These are phyloP conservation scores for Dascillus cervinus DNA, from an alignment of 2,888 invertebrate genomes.

Conservation along the genomic window DNA sequence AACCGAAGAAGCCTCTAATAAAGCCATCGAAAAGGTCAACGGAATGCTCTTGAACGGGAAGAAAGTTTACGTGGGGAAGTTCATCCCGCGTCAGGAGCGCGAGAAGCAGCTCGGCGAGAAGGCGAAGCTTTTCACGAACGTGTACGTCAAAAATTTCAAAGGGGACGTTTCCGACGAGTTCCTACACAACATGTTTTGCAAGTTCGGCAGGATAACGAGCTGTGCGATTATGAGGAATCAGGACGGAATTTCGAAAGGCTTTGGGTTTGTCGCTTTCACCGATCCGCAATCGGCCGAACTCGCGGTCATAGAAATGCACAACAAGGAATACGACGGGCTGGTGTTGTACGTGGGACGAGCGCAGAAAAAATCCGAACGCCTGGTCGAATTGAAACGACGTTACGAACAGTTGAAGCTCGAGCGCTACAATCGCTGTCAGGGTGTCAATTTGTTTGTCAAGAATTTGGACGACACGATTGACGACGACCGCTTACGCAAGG, in stretches of 20 bases:
- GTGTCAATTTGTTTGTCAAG: constrained; percentile 67
- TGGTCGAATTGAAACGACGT: constrained; percentile 89
- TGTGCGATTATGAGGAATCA: constrained; percentile 87
- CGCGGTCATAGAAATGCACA: constrained; percentile 86
- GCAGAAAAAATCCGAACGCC: constrained; percentile 96
- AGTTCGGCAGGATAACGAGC: constrained; percentile 86
- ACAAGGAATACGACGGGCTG: constrained; percentile 68
- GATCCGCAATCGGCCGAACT: constrained; percentile 91
- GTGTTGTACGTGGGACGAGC: constrained; percentile 92
- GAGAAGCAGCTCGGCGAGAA: constrained; percentile 95
- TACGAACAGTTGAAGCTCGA: constrained; percentile 93
- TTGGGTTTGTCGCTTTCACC: constrained; percentile 97
- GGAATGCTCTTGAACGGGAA: constrained; percentile 97
- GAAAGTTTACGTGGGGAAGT: constrained; percentile 96
- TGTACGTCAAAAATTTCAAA: constrained; percentile 97
- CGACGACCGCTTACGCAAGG: constrained; percentile 56
- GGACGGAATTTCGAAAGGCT: constrained; percentile 93
- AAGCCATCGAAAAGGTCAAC: constrained; percentile 97
- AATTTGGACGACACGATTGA: constrained; percentile 64
- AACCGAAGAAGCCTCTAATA: constrained; percentile 93
- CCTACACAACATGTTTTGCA: constrained; percentile 81
- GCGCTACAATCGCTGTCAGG: constrained; percentile 60
- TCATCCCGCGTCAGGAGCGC: constrained; percentile 94
- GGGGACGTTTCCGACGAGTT: constrained; percentile 86
- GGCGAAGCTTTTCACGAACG: constrained; percentile 92